A percentile compares a stretch with the other conserved stretches of the same genome.
Conservation (phyloP, 2,888 invertebrate species). For the Cephalotes varians region DNA sequence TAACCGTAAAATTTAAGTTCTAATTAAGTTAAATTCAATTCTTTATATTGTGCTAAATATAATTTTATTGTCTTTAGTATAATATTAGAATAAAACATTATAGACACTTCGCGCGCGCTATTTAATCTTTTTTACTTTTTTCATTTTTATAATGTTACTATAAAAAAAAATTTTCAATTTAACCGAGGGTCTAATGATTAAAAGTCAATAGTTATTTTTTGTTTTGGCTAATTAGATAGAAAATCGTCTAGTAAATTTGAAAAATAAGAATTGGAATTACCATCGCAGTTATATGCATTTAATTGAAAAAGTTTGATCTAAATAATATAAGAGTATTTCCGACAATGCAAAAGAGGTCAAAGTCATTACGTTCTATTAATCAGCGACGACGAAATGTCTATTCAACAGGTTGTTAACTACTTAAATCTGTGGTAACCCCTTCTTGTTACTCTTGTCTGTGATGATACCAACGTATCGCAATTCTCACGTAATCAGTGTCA, state of each 20-base stretch:
- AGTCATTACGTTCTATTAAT: slow-evolving; percentile 53
- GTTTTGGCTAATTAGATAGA: not conserved
- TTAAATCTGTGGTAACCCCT: slow-evolving; percentile 50
- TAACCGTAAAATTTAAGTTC: no score
- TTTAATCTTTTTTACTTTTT: no score
- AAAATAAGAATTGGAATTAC: not conserved
- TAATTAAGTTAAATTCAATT: no score
- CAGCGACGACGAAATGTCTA: slow-evolving; percentile 51
- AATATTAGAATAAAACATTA: not conserved
- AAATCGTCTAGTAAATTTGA: not conserved
- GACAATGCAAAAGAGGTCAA: slow-evolving; percentile 52
- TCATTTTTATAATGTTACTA: no score
- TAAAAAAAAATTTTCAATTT: not conserved
- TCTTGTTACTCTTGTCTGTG: slow-evolving; percentile 36
- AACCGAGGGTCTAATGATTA: no score
- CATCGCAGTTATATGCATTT: not conserved
- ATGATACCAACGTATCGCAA: slow-evolving; percentile 19
- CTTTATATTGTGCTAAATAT: no score
- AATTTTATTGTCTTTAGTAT: no score
- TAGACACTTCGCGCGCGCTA: not conserved
- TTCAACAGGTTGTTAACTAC: slow-evolving; percentile 58
- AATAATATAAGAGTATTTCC: slow-evolving; percentile 18
- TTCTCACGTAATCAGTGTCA: slow-evolving; percentile 48
- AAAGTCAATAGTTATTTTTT: not conserved
- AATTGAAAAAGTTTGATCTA: slow-evolving; percentile 8